Evolutionary conservation across 2,797 vertebrate genomes (phyloP).

Genomic region (Philypnodon macrostomus): DNA sequence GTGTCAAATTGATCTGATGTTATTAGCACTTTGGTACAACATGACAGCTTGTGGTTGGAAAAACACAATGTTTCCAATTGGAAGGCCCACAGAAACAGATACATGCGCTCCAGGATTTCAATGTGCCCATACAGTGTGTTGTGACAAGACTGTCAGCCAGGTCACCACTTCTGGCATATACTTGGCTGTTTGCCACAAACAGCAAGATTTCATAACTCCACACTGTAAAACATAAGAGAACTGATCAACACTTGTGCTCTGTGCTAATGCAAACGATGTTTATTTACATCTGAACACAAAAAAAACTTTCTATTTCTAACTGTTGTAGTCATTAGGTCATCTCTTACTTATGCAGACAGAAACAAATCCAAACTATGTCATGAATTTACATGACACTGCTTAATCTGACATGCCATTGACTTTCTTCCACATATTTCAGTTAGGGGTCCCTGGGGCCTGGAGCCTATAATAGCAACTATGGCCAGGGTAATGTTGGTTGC

Average conservation of each 20-base stretch:
- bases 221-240: conserved; percentile 19
- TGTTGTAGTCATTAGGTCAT: not conserved
- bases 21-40: conserved; percentile 15
- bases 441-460: too few relatives aligned
- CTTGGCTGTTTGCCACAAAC: conserved; percentile 24
- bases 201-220: conserved; percentile 41
- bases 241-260: not conserved
- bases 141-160: conserved; percentile 32
- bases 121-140: conserved; percentile 15
- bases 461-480: too few relatives aligned
- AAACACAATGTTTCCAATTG: conserved; percentile 19
- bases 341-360: conserved; percentile 4
- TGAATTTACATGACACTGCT: conserved; percentile 14
- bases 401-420: conserved; percentile 12
- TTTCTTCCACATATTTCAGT: too few relatives aligned
- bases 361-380: conserved; percentile 3
- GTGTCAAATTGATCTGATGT: conserved; percentile 38
- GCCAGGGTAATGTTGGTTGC: too few relatives aligned
- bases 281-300: not conserved
- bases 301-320: not conserved
- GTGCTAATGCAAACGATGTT: conserved; percentile 10
- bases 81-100: conserved; percentile 9
- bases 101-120: conserved; percentile 19
- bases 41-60: conserved; percentile 33
- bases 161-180: conserved; percentile 25